A percentile compares a stretch with the other conserved stretches of the same genome.
Conservation (phyloP, 1,140 invertebrate species). For the Platyscapa corneri region DNA sequence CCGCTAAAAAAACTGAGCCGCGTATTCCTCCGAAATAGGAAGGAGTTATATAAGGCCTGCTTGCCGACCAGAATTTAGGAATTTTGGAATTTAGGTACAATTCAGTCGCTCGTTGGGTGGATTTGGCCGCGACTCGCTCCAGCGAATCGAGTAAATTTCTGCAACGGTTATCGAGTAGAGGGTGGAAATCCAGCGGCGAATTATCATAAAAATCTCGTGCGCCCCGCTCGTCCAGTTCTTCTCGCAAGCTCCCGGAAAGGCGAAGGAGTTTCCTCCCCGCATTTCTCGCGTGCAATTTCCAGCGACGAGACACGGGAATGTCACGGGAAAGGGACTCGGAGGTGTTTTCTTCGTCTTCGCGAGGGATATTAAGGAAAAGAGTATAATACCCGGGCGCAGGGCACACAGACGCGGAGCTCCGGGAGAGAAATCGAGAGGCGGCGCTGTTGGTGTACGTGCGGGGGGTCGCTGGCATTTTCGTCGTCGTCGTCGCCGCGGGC, state of each 20-base stretch:
- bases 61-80: too few relatives aligned
- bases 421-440: neutral
- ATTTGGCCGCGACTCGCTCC: neutral
- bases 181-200: neutral
- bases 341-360: neutral
- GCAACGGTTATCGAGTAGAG: neutral
- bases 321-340: neutral
- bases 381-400: conserved; percentile 35
- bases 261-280: neutral
- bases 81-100: neutral
- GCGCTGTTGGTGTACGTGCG: too few relatives aligned
- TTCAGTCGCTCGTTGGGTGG: neutral
- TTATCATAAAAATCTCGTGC: neutral
- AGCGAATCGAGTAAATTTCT: neutral
- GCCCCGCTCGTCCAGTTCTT: neutral
- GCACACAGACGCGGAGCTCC: neutral
- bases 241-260: neutral
- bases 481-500: conserved; percentile 28
- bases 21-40: neutral
- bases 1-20: neutral
- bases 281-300: neutral
- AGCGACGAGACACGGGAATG: neutral
- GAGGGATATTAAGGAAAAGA: conserved; percentile 41
- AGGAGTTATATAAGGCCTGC: neutral
- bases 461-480: conserved; percentile 9